Evolutionary conservation across 2,113 vertebrate species (phyloP).

Genomic region (Pandion haliaetus): DNA sequence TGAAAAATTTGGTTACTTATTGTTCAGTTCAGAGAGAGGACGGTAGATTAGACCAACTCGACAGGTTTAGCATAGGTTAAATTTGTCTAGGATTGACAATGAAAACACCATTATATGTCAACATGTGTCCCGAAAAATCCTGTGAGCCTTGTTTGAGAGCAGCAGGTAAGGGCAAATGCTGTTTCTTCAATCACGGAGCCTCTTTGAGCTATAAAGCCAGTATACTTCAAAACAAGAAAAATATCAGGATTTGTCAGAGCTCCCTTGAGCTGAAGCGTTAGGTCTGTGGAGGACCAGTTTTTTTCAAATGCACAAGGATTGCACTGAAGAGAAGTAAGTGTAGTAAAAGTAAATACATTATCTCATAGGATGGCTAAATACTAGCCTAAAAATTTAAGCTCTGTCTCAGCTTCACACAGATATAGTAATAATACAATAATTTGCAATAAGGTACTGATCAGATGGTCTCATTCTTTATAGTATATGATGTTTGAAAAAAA

Average conservation of each 20-base stretch:
- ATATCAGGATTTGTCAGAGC: neutral
- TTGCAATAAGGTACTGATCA: neutral
- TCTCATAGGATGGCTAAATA: neutral
- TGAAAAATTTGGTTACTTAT: neutral
- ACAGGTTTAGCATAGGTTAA: neutral
- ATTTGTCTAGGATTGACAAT: neutral
- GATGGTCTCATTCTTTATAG: neutral
- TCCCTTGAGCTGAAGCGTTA: neutral
- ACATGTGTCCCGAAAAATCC: neutral
- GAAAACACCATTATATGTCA: neutral
- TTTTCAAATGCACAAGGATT: neutral
- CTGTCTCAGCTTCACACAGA: neutral
- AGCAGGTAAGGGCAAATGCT: neutral
- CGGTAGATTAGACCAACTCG: neutral
- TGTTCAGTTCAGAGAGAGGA: neutral
- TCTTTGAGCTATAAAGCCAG: neutral
- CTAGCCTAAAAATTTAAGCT: neutral
- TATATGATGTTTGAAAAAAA: neutral
- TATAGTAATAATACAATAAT: neutral
- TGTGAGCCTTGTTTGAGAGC: neutral
- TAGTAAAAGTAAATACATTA: neutral
- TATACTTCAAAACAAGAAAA: neutral
- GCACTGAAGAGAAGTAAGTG: neutral
- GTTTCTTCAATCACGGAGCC: neutral
- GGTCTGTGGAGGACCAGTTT: neutral